phyloP scores from a whole-genome alignment of 2,797 vertebrate genomes.

The Lophius americanus region DNA sequence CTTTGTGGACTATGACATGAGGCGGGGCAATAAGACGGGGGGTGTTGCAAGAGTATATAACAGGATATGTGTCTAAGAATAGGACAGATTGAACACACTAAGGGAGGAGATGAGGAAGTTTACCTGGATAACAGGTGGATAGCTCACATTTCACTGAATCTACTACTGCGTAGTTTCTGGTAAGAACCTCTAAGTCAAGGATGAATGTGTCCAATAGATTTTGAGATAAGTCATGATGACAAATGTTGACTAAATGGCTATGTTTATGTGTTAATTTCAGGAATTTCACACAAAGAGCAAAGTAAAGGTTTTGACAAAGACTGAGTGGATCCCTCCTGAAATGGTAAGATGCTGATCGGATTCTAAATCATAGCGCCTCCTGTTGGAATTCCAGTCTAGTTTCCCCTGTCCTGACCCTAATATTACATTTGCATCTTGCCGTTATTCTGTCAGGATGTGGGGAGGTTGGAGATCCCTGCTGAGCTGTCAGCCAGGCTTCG shows the following conservation, averaged over 20 bases:
- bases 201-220: not conserved
- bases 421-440: not conserved
- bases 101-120: slow-evolving; percentile 16
- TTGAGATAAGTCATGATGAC: too few species aligned
- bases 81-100: slow-evolving; percentile 45
- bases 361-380: not conserved
- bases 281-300: slow-evolving; percentile 66
- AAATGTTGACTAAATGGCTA: too few species aligned
- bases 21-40: slow-evolving; percentile 58
- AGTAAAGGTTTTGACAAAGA: slow-evolving; percentile 54
- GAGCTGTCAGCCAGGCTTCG: slow-evolving; percentile 88
- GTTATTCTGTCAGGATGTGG: slow-evolving; percentile 83
- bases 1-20: slow-evolving; percentile 24
- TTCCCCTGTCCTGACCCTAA: too few species aligned
- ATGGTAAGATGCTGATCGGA: slow-evolving; percentile 74
- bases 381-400: not conserved
- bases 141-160: slow-evolving; percentile 4
- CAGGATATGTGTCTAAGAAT: slow-evolving; percentile 70
- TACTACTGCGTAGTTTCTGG: not conserved
- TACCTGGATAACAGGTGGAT: slow-evolving; percentile 8
- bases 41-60: slow-evolving; percentile 73
- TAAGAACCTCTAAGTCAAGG: not conserved
- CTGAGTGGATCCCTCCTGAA: slow-evolving; percentile 45
- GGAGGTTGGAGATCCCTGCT: slow-evolving; percentile 91
- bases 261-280: slow-evolving; percentile 56